phyloP scores from a whole-genome alignment of 2,797 vertebrate genomes.

The Anniella stebbinsi region DNA sequence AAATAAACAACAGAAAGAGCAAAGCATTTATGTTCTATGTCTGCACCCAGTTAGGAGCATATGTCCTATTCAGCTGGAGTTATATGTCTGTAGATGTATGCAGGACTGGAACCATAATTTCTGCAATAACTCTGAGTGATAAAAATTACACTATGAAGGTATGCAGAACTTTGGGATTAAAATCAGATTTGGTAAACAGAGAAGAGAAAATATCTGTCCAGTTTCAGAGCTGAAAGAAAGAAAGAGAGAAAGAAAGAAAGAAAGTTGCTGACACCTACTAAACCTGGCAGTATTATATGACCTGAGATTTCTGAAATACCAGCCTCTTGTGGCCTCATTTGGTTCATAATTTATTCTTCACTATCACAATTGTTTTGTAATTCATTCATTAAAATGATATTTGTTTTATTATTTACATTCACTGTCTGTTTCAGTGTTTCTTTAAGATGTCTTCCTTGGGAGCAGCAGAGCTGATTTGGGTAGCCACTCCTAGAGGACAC shows the following conservation, averaged over 20 bases:
- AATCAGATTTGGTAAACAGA: not conserved
- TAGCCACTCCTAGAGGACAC: not conserved
- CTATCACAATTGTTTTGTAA: not conserved
- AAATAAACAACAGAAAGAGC: not conserved
- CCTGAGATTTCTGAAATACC: not conserved
- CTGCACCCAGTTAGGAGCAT: not conserved
- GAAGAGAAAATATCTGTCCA: not conserved
- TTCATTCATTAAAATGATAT: not conserved
- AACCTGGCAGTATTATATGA: not conserved
- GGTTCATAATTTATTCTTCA: not conserved
- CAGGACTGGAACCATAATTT: not conserved
- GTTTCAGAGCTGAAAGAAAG: not conserved
- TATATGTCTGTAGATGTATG: not conserved
- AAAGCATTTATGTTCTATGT: not conserved
- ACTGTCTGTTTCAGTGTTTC: not conserved
- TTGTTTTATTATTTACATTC: not conserved
- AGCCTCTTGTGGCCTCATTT: not conserved
- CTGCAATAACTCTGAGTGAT: not conserved
- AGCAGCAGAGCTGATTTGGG: not conserved
- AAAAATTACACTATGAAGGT: not conserved
- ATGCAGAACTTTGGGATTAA: conserved; percentile 6
- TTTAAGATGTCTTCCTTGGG: not conserved
- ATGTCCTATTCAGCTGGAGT: not conserved
- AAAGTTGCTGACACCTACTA: not conserved
- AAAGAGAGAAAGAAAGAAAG: too few species aligned